These are phyloP conservation scores for Isoperla grammatica DNA, from an alignment of 2,888 invertebrate species.

Conservation along the genomic window DNA sequence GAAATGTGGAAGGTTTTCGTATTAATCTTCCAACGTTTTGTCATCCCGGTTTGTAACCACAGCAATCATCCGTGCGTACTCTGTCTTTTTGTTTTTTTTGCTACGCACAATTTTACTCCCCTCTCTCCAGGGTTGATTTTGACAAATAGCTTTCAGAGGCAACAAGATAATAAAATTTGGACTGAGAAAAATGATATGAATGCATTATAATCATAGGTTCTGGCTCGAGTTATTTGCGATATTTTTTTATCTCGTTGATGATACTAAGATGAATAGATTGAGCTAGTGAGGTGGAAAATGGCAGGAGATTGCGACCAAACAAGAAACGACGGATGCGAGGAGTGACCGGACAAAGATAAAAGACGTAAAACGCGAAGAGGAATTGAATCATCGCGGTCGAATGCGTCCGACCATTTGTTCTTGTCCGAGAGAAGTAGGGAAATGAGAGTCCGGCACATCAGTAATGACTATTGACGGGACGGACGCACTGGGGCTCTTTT, in stretches of 20 bases:
- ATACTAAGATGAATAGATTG: conserved; percentile 9
- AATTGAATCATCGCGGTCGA: too few species aligned
- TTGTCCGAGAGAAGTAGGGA: too few species aligned
- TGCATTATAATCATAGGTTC: conserved; percentile 16
- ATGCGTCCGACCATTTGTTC: too few species aligned
- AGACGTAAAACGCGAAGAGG: background rate
- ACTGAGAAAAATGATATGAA: conserved; percentile 19
- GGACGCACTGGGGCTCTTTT: too few species aligned
- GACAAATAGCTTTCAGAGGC: conserved; percentile 14
- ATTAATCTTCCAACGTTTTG: conserved; percentile 14
- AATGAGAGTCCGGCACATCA: too few species aligned
- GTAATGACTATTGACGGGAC: too few species aligned
- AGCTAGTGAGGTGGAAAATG: conserved; percentile 11
- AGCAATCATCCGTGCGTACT: background rate
- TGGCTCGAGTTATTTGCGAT: background rate
- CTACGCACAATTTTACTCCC: conserved; percentile 11
- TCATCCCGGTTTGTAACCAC: conserved; percentile 6
- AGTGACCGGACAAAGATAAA: conserved; percentile 14
- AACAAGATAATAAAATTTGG: conserved; percentile 16
- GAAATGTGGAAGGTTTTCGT: conserved; percentile 7
- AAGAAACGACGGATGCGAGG: background rate
- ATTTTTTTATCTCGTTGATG: conserved; percentile 2
- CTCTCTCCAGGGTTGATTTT: conserved; percentile 11
- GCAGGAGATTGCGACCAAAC: conserved; percentile 4
- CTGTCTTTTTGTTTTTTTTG: conserved; percentile 7